phyloP scores from a whole-genome alignment of 2,888 invertebrate genomes.

The Cerastis leucographa region DNA sequence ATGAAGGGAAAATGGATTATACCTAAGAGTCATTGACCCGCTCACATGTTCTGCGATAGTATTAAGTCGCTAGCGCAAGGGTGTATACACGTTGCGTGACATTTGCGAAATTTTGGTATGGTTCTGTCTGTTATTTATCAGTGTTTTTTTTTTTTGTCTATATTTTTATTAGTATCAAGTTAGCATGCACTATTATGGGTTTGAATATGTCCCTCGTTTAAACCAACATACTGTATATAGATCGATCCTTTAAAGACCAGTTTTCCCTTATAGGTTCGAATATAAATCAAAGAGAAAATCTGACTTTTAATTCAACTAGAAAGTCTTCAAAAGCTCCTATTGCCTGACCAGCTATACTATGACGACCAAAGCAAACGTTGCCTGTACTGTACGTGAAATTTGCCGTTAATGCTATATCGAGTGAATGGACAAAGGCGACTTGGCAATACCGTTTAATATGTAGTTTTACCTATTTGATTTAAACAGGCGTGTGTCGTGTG shows the following conservation, averaged over 20 bases:
- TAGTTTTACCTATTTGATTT: constrained; percentile 30
- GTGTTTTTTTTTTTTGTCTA: no score
- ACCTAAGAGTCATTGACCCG: no score
- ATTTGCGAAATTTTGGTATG: no score
- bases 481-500: background rate
- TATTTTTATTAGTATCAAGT: no score
- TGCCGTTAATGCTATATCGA: constrained; percentile 28
- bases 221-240: no score
- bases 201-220: no score
- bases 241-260: background rate
- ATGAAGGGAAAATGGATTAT: no score
- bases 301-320: background rate
- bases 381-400: constrained; percentile 53
- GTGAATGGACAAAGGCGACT: constrained; percentile 24
- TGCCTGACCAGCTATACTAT: constrained; percentile 21
- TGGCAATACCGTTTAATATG: constrained; percentile 14
- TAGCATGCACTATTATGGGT: no score
- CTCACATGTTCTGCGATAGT: no score
- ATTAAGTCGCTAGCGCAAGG: no score
- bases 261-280: background rate
- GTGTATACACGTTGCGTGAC: no score
- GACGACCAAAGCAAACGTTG: constrained; percentile 36
- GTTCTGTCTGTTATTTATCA: no score
- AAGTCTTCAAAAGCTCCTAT: constrained; percentile 3
- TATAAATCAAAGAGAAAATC: constrained; percentile 9